These are phyloP conservation scores for Coturnix japonica DNA, from an alignment of 2,113 vertebrate genomes.

Conservation along the genomic window DNA sequence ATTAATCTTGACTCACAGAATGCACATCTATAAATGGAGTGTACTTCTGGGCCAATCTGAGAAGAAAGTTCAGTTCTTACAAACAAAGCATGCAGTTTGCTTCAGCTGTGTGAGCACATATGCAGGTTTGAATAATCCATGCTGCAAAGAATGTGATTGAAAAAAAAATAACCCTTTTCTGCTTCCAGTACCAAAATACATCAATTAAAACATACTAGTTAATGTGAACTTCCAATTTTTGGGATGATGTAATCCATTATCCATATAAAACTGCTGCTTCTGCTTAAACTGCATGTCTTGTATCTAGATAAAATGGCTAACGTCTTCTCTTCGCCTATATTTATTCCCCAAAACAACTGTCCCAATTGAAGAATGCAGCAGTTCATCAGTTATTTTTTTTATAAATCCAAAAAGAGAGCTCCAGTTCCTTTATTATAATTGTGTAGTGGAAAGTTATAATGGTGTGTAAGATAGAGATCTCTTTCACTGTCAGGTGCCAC, in stretches of 20 bases:
- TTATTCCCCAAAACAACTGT: constrained; percentile 38
- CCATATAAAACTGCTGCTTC: background rate
- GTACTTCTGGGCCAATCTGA: background rate
- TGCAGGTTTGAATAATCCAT: background rate
- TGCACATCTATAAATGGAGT: background rate
- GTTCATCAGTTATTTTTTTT: constrained; percentile 20
- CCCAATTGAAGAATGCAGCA: background rate
- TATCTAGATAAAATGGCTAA: background rate
- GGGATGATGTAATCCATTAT: background rate
- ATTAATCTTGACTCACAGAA: constrained; percentile 1
- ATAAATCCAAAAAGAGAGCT: constrained; percentile 25
- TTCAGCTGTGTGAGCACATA: rapidly evolving
- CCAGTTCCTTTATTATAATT: constrained; percentile 1
- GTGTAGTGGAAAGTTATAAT: constrained; percentile 6
- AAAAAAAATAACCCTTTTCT: background rate
- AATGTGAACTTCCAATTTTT: background rate
- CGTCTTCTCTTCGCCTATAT: constrained; percentile 4
- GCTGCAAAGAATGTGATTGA: background rate
- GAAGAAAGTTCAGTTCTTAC: background rate
- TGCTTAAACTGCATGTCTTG: background rate
- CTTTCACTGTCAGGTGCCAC: constrained; percentile 28
- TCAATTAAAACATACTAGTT: background rate
- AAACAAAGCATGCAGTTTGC: background rate
- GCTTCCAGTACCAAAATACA: background rate
- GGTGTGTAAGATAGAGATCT: constrained; percentile 27